Base-by-base conservation (phyloP, 2,797 vertebrate species). In the Falco biarmicus region DNA sequence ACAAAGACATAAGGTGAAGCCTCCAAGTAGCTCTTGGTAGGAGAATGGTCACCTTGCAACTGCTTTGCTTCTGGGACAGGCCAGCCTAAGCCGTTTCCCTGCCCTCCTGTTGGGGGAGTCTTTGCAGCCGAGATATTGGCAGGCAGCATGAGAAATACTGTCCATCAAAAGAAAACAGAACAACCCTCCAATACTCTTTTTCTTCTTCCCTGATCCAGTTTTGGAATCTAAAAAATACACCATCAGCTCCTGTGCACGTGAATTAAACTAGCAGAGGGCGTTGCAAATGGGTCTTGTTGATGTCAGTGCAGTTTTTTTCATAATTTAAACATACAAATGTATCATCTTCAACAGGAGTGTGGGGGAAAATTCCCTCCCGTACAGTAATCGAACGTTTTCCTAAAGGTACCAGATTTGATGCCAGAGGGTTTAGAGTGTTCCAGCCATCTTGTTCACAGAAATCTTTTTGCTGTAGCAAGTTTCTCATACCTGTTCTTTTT, bases 401-500 rank as follows among this genome's bases (percentile, higher is more conserved):
- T 74, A 6, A 28, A 59, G 48, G 47, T 65, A 28, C 78, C 37
- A 9, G 24, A 7, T 24, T 32, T 61, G 64, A n/a, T 9, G 3
- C 29, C 28, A 6, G 13, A 47, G 11, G 7, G 5, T 43, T 74
- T 51, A 13, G 9, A 48, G 26, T 57, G 32, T 37, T 45, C 65
- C 59, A 61, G 22, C 50, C 53, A 5, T 39, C 68, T 92, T 76
- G 13, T 65, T 80, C 51, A 39, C 74, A 92, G 51, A 84, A 65
- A 41, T 74, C 47, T 71, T 68, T 87, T 91, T 71, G 13, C 57
- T 66, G 60, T 24, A 74, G 66, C 87, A 74, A 59, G 13, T 91
- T 73, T 76, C 39, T 91, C 94, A 75, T 59, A 95, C 90, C 94
- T 83, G 91, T 89, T 26, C 82, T 69, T 56, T 93, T 76, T 57